phyloP scores from a whole-genome alignment of 2,888 invertebrate genomes.

The Coronaproctus castanopsis region DNA sequence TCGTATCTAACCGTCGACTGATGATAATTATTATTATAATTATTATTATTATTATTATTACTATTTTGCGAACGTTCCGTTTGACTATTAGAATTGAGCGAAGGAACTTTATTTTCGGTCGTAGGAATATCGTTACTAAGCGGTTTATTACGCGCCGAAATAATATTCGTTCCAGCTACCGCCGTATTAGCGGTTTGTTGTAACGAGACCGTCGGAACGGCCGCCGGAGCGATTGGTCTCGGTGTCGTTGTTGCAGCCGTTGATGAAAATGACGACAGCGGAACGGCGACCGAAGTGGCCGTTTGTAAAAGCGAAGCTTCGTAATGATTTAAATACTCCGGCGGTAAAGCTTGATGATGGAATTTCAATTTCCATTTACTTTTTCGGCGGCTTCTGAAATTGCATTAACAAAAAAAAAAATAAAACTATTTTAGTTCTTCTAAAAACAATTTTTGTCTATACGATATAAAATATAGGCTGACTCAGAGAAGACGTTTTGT shows the following conservation, averaged over 20 bases:
- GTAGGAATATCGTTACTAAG: background rate
- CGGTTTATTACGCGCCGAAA: background rate
- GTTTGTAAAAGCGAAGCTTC: conserved; percentile 37
- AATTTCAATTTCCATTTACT: conserved; percentile 55
- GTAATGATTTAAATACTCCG: conserved; percentile 58
- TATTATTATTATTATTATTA: conserved; percentile 17
- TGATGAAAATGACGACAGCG: background rate
- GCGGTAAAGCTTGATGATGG: conserved; percentile 57
- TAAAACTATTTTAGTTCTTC: too few relatives aligned
- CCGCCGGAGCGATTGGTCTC: conserved; percentile 29
- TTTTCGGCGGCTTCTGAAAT: conserved; percentile 33
- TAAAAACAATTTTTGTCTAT: too few relatives aligned
- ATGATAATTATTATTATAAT: too few relatives aligned
- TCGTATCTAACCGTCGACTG: conserved; percentile 35
- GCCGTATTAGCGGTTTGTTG: too few relatives aligned
- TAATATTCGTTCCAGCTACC: background rate
- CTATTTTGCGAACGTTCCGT: background rate
- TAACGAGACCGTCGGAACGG: conserved; percentile 22
- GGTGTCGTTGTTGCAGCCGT: background rate
- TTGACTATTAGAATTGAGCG: background rate
- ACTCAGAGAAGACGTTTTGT: too few relatives aligned
- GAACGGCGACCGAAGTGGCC: conserved; percentile 20
- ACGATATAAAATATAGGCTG: too few relatives aligned
- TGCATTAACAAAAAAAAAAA: conserved; percentile 10
- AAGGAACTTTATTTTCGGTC: background rate